Base-by-base conservation (phyloP, 1,140 invertebrate species). In the Drosophila eugracilis region DNA sequence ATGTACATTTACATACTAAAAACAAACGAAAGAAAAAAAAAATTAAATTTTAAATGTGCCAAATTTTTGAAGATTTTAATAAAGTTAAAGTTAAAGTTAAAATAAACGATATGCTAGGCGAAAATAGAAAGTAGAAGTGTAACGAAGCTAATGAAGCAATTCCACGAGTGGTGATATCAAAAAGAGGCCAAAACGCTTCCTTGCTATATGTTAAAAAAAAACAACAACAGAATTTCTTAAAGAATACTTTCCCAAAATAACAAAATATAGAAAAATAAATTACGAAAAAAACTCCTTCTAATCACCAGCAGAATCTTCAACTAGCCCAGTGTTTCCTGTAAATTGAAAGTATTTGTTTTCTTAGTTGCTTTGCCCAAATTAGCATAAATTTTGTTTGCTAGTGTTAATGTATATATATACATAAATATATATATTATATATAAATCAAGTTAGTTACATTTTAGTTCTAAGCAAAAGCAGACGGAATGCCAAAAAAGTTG, bases 31-130 rank as follows among this genome's bases (percentile, higher is more conserved):
- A n/a, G n/a, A n/a, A n/a, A n/a, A 80, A 37, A 65, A 60, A 75
- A 83, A 67, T 83, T 86, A 86, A 88, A 83, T 88, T 88, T 88
- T 88, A 83, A 89, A 88, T 88, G 83, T 88, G 83, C 83, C 83
- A 88, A 88, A 88, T 88, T 83, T 83, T 59, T 73, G 70, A 74
- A 41, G 66, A 70, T 70, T 70, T 70, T 70, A 57, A 74, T 62
- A 48, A 62, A n/a, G n/a, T n/a, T n/a, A n/a, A n/a, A n/a, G n/a
- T 42, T 73, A 74, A 65, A 65, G 34, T 60, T 75, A 63, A 84
- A 65, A 32, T 58, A 60, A 63, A 62, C 42, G 6, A 2, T 55
- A 66, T 50, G 42, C 59, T 65, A 65, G 60, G 54, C 60, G 55
- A 7, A n/a, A n/a, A 30, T 63, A 65, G 52, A 69, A 26, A 65